Conservation (phyloP, 2,797 vertebrate genomes). For the Argya squamiceps region DNA sequence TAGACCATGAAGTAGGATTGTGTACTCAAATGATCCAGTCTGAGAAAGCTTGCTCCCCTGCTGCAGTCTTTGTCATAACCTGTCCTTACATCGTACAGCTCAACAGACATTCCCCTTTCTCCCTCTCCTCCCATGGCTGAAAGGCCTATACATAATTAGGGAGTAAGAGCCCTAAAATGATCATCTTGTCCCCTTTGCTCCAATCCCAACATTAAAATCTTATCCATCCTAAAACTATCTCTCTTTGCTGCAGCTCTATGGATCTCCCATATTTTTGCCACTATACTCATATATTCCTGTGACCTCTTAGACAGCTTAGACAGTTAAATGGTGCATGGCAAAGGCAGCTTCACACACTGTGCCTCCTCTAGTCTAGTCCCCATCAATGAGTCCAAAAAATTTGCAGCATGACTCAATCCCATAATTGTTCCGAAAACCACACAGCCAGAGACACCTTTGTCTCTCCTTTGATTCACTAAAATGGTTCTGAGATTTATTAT, state of each 20-base stretch:
- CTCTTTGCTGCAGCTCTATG: neutral
- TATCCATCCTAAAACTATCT: neutral
- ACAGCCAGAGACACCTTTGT: constrained; percentile 32
- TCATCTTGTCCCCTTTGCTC: neutral
- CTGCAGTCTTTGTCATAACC: neutral
- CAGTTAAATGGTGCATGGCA: neutral
- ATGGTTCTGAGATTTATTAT: constrained; percentile 57
- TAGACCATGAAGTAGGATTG: neutral
- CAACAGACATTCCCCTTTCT: neutral
- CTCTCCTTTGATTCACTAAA: constrained; percentile 68
- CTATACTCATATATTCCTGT: neutral
- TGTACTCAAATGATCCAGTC: neutral
- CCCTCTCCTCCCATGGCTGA: neutral
- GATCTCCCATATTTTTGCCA: neutral
- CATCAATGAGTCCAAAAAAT: constrained; percentile 24
- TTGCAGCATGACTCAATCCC: constrained; percentile 42
- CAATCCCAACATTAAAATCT: neutral
- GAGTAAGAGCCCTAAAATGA: neutral
- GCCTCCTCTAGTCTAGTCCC: neutral
- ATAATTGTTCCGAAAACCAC: constrained; percentile 62
- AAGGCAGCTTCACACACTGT: neutral
- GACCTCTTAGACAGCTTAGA: neutral
- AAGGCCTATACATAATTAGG: neutral
- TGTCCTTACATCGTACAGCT: neutral
- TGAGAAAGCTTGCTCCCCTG: neutral